Evolutionary conservation across 2,113 vertebrate species (phyloP), one percentile per base, ranked within the genome.

Genomic region (Pseudorhombus dupliciocellatus): DNA sequence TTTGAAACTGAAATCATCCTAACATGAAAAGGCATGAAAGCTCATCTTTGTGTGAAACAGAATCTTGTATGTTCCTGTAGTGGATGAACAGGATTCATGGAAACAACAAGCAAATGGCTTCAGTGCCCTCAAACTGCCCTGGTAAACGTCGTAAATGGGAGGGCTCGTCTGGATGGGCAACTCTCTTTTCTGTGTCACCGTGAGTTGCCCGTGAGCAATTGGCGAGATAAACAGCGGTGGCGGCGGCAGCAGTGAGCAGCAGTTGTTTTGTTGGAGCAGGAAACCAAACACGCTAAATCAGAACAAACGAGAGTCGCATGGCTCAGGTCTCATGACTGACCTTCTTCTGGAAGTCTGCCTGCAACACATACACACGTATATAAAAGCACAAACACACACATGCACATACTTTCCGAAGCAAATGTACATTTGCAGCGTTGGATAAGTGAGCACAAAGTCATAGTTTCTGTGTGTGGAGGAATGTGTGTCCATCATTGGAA

Each of bases 261-360:
- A 31, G 59, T 70, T 87, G 69, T 85, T 89, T 87, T 79, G 52
- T 84, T 79, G 69, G 46, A 56, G 79, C 77, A 66, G 69, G 71
- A 86, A 86, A 84, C 78, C 80, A 83, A 83, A 83, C 73, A 80
- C 1, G 1, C 53, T 51, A 66, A 84, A 81, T 86, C 75, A 63
- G 77, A 79, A 77, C 18, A 83, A 89, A 89, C 90, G 73, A 79
- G 83, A 90, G 89, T 80, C 87, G 66, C 87, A 83, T 92, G 89
- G 75, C 66, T 69, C 66, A 7, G 66, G 75, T 89, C 90, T 83
- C 77, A 90, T 90, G 88, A 90, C 89, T 64, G 73, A 59, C 70
- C 84, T 56, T 56, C 46, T 46, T 52, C 68, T 26, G 63, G 75
- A 68, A 69, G 62, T 31, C 77, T n/a, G 48, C 70, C 24, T 48